A percentile compares a stretch with the other conserved stretches of the same genome.
These are phyloP conservation scores for Lissonota sp. DNA, from an alignment of 2,888 invertebrate genomes.

Conservation along the genomic window DNA sequence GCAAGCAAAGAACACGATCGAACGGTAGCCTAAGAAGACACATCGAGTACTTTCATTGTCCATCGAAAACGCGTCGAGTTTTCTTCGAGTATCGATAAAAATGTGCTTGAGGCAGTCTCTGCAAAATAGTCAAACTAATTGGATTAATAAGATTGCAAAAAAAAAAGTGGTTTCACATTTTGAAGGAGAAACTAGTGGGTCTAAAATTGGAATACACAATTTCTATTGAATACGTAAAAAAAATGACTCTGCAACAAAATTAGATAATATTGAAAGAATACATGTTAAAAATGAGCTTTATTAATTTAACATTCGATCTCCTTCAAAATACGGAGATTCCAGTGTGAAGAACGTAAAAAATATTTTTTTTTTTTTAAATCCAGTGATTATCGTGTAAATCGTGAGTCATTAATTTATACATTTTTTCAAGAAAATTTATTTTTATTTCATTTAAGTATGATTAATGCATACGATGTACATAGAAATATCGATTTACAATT, in stretches of 20 bases:
- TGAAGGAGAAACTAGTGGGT: too few relatives aligned
- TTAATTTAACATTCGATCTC: too few relatives aligned
- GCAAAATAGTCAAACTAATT: too few relatives aligned
- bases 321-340: too few relatives aligned
- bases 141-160: too few relatives aligned
- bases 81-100: slow-evolving; percentile 46
- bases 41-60: slow-evolving; percentile 50
- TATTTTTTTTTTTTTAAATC: neutral
- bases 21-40: slow-evolving; percentile 51
- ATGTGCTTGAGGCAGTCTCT: too few relatives aligned
- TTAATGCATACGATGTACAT: neutral
- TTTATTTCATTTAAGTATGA: neutral
- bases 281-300: too few relatives aligned
- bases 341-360: neutral
- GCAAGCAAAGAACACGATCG: slow-evolving; percentile 26
- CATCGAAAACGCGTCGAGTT: slow-evolving; percentile 20
- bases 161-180: too few relatives aligned
- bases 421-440: neutral
- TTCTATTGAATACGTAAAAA: too few relatives aligned
- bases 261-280: too few relatives aligned
- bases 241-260: too few relatives aligned
- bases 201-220: too few relatives aligned
- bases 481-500: neutral
- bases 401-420: slow-evolving; percentile 3
- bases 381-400: neutral